Conservation (phyloP, 2,888 invertebrate species). For the Ennomos erosarius region DNA sequence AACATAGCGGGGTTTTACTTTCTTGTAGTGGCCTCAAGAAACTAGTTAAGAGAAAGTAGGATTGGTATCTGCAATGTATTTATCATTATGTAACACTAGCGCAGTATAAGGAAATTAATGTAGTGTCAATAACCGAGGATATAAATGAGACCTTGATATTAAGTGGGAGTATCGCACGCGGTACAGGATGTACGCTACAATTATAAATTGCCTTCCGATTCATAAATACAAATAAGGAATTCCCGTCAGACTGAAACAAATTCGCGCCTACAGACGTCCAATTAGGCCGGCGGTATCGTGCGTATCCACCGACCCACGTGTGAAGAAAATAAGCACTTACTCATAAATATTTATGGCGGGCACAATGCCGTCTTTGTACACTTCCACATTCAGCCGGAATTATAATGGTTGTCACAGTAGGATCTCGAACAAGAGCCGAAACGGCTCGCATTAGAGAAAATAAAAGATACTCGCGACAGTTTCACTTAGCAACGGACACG, state of each 20-base stretch:
- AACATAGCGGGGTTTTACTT: slow-evolving; percentile 84
- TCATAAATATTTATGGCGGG: slow-evolving; percentile 82
- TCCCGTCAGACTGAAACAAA: slow-evolving; percentile 69
- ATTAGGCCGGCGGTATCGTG: slow-evolving; percentile 78
- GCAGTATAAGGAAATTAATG: slow-evolving; percentile 42
- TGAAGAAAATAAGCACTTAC: slow-evolving; percentile 78
- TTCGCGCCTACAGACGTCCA: slow-evolving; percentile 75
- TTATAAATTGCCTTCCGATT: slow-evolving; percentile 49
- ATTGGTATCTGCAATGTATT: slow-evolving; percentile 73
- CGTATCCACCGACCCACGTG: slow-evolving; percentile 81
- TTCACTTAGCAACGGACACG: slow-evolving; percentile 78
- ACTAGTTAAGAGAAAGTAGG: slow-evolving; percentile 84
- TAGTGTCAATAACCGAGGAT: slow-evolving; percentile 35
- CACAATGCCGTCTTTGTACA: slow-evolving; percentile 80
- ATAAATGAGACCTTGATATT: slow-evolving; percentile 32
- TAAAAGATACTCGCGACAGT: slow-evolving; percentile 76
- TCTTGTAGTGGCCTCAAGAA: slow-evolving; percentile 81
- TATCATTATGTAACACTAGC: slow-evolving; percentile 71
- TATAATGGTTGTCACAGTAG: slow-evolving; percentile 82
- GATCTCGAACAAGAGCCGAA: slow-evolving; percentile 80
- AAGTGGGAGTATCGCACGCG: slow-evolving; percentile 39
- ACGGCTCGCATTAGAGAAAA: slow-evolving; percentile 77
- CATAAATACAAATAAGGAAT: slow-evolving; percentile 56
- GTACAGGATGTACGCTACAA: slow-evolving; percentile 41
- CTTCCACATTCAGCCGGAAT: slow-evolving; percentile 81